Conservation (phyloP, 2,888 invertebrate genomes). For the Apamea anceps region DNA sequence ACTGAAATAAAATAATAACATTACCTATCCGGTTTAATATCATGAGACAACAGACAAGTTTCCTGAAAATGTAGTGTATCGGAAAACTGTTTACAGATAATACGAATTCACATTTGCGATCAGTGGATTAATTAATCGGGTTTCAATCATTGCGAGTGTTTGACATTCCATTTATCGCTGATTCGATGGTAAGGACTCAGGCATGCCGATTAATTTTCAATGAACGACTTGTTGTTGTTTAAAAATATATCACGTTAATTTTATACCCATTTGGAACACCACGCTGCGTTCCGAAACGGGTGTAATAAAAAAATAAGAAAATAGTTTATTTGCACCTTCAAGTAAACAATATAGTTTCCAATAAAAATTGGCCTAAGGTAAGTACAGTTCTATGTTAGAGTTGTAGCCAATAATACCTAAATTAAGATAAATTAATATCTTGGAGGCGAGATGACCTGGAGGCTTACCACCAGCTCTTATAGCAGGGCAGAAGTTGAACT, state of each 20-base stretch:
- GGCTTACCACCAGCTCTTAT: no score
- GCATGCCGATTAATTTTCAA: neutral
- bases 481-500: no score
- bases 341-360: no score
- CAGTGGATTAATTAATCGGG: constrained; percentile 29
- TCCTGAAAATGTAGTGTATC: neutral
- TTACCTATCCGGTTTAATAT: neutral
- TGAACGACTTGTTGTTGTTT: neutral
- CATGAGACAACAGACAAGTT: neutral
- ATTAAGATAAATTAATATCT: no score
- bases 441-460: no score
- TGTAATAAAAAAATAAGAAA: no score
- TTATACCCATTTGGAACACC: no score
- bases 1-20: neutral
- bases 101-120: neutral
- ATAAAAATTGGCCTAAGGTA: no score
- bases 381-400: no score
- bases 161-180: constrained; percentile 10
- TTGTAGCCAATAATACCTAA: no score
- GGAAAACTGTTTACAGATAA: constrained; percentile 20
- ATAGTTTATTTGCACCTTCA: no score
- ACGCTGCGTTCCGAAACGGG: no score
- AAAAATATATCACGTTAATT: neutral
- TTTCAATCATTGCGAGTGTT: constrained; percentile 50
- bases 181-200: constrained; percentile 3